Evolutionary conservation across 2,113 vertebrate species (phyloP), one percentile per base, ranked within the genome.

Genomic region (Meles meles): DNA sequence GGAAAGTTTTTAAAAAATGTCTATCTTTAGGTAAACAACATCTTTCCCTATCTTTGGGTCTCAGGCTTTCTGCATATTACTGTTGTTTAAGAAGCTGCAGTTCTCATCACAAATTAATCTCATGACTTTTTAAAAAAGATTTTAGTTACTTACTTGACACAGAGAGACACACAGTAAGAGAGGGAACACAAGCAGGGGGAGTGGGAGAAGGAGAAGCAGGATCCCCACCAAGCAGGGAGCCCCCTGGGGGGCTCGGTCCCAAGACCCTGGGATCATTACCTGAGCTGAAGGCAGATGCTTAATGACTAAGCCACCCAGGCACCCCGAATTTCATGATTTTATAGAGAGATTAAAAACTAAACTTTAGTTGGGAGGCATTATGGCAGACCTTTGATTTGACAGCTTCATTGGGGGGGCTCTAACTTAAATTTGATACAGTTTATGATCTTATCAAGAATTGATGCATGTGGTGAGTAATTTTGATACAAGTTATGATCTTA

Each of bases 401-500:
- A 37, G 18, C 86, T 85, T 94, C 29, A 67, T 59, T 92, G 27
- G 39, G 55, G 14, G 47, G 34, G 4, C 31, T 92, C 39, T 71
- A 55, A 97, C 21, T 85, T 80, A 63, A 94, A 92, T 79, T 79
- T 97, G 29, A 63, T 77, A 29, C 57, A 42, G 44, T 81, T 80
- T 88, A 82, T 61, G 27, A 87, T 55, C 44, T 83, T 80, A 47
- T 80, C 31, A 82, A 87, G 76, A 87, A 93, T 90, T 91, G 1
- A 93, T 91, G 1, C 59, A 76, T 29, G 67, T 12, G 20, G 7
- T 91, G 29, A 85, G 37, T 42, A 81, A 42, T 34, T 79, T 79
- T 97, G 29, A 65, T 77, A 29, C 57, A 42, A 39, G 76, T 80
- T 88, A 69, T 71, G 29, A 88, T 55, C 44, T 83, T 74, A 49